Evolutionary conservation across 2,888 invertebrate genomes (phyloP).

Genomic region (Ectemnius continuus): DNA sequence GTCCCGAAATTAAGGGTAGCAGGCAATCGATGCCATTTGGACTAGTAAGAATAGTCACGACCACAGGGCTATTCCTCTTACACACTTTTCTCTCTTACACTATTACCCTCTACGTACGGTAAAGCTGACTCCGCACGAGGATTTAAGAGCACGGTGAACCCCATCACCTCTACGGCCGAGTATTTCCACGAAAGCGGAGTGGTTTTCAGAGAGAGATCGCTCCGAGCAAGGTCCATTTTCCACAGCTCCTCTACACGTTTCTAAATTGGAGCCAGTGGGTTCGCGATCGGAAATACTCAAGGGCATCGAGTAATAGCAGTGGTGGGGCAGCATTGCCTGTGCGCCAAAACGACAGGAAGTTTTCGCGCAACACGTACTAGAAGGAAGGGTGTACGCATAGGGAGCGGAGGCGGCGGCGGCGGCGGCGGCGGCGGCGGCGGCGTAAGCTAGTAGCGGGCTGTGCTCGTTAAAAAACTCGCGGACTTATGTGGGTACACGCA

Average conservation of each 20-base stretch:
- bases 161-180: neutral
- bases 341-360: constrained; percentile 37
- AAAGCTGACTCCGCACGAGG: no score
- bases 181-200: neutral
- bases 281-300: constrained; percentile 33
- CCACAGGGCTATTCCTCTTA: neutral
- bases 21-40: neutral
- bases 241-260: neutral
- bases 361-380: constrained; percentile 26
- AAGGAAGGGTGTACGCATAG: neutral
- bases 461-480: constrained; percentile 59
- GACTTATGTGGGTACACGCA: constrained; percentile 34
- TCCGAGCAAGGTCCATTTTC: neutral
- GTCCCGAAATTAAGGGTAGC: neutral
- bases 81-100: no score
- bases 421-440: neutral
- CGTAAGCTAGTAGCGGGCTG: constrained; percentile 12
- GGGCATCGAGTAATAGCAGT: constrained; percentile 40
- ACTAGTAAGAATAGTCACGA: neutral
- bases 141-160: neutral
- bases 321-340: constrained; percentile 51
- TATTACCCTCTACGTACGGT: no score
- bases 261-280: constrained; percentile 11
- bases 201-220: neutral
- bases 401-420: neutral